Evolutionary conservation across 2,888 invertebrate species (phyloP), one percentile per base, ranked within the genome.

Genomic region (Cyrtodaria siliqua): DNA sequence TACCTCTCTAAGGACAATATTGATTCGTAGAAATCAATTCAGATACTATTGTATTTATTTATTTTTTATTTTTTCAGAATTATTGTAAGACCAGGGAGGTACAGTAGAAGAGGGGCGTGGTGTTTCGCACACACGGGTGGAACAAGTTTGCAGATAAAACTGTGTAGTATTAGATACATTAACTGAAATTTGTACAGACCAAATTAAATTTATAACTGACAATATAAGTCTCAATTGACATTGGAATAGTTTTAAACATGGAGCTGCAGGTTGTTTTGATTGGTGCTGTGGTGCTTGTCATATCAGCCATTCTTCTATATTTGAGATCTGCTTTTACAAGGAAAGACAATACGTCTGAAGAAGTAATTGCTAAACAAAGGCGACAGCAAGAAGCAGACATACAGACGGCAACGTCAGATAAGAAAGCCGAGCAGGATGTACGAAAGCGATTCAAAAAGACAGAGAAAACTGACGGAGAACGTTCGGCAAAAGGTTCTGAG

Each of bases 271-370:
- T 95, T 83, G 95, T 95, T 90, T 92, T 96, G 85, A 94, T 96
- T 87, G 95, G 95, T 86, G 94, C 95, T 79, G 95, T 95, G 29
- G 94, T 95, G 64, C 95, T 95, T 81, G 94, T 96, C 59, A 93
- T 95, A 12, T 96, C 95, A 0, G 95, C 95, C 42, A 94, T 95
- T 6, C 94, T 96, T 69, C 94, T 96, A 76, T 94, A 96, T 82
- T 93, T 96, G 24, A 95, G 96, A 90, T 95, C 96, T 59, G 94
- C 96, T 24, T 91, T 92, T 91, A 95, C 96, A n/a, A 95, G 96
- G 87, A 95, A 95, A 86, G 96, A 96, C 86, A 96, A 96, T 88
- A 96, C 96, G 82, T 97, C 96, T 92, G 97, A 97, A 91, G 97
- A 97, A 92, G 96, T 96, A 4, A 95, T 97, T 69, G 96, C 96